Base-by-base conservation (phyloP, 2,797 vertebrate genomes). In the Pogonophryne albipinna region DNA sequence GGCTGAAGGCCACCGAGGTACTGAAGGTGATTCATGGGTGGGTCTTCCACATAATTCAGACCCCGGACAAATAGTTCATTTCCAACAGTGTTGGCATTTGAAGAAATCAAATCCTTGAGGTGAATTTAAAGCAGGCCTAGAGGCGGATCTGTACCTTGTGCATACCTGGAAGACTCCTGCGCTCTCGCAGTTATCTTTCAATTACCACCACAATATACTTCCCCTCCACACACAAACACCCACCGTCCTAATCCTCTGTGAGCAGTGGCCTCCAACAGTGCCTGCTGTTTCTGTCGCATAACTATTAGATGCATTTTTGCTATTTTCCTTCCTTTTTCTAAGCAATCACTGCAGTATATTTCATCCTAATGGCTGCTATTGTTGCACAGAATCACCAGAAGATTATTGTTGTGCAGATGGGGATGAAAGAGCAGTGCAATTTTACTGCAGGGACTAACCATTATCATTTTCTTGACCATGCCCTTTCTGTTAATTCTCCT, bases 41-140 rank as follows among this genome's bases (percentile, higher is more conserved):
- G 80, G 80, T 87, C 90, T 84, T 85, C 88, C 77, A 85, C 90
- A 85, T 92, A 88, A 91, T 87, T 94, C 89, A 93, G 71, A 70
- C 61, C 70, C 74, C 87, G 84, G 90, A 90, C 87, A 92, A 91
- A 92, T 91, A 91, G 71, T 93, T 94, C 85, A 93, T 90, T 94
- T 91, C 82, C 87, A 86, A 84, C 85, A 76, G 86, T 61, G 86
- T 86, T 91, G 91, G 87, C 91, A 94, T 94, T 94, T 93, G 86
- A 91, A 89, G 89, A 90, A 94, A 91, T 90, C 92, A 88, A 81
- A 91, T 92, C 86, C 85, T 86, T 60, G 85, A 83, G 83, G 82
- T 90, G 89, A 92, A 92, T 91, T 83, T 90, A 89, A 91, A 94
- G 83, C 85, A 86, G 89, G 76, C 59, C 67, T 49, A 27, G 60